Evolutionary conservation across 2,797 vertebrate species (phyloP).

Genomic region (Artibeus lituratus): DNA sequence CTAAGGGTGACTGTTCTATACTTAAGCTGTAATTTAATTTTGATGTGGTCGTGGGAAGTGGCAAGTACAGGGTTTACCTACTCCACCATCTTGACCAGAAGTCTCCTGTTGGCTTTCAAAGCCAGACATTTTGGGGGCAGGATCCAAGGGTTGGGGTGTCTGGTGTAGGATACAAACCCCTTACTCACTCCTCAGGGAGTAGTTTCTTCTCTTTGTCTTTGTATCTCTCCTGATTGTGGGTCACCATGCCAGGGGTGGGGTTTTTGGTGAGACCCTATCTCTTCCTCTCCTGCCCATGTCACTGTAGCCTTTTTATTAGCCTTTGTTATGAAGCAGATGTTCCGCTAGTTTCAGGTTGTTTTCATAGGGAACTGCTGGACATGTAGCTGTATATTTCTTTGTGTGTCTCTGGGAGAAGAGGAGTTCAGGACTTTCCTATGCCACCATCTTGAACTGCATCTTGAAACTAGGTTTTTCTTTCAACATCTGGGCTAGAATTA

Average conservation of each 20-base stretch:
- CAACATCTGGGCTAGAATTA: conserved; percentile 36
- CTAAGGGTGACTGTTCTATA: too few relatives aligned
- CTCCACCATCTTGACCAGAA: not conserved
- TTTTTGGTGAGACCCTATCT: not conserved
- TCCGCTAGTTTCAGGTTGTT: not conserved
- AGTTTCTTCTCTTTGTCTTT: not conserved
- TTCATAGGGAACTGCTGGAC: not conserved
- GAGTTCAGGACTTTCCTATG: not conserved
- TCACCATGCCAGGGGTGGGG: not conserved
- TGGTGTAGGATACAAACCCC: not conserved
- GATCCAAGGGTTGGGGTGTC: too few relatives aligned
- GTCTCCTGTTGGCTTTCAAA: not conserved
- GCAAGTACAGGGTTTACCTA: not conserved
- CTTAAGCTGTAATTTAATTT: too few relatives aligned
- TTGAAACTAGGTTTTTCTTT: not conserved
- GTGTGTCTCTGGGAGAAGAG: not conserved
- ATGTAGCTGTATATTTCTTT: not conserved
- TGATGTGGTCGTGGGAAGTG: too few relatives aligned
- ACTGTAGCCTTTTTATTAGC: not conserved
- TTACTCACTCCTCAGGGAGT: not conserved
- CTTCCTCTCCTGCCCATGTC: not conserved
- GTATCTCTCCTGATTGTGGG: not conserved
- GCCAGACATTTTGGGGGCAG: not conserved
- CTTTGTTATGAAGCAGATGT: not conserved
- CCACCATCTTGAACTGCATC: not conserved